A percentile compares a stretch with the other conserved stretches of the same genome.
Conservation (phyloP, 2,797 vertebrate genomes). For the Clangula hyemalis region DNA sequence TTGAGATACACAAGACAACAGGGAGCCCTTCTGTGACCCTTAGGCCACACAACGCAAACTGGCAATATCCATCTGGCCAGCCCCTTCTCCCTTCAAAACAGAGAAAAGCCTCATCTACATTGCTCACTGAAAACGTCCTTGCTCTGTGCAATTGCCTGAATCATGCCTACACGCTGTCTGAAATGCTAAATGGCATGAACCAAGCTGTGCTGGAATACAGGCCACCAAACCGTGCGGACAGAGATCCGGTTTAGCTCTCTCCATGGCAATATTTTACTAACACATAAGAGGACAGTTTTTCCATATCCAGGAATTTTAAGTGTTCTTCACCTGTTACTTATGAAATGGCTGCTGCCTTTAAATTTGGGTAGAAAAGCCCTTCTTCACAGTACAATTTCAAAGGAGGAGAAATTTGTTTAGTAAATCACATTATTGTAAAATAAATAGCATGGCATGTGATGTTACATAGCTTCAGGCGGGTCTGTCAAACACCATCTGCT, state of each 20-base stretch:
- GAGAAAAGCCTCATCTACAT: neutral
- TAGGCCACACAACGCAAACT: constrained; percentile 4
- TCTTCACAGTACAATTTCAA: neutral
- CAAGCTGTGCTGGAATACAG: neutral
- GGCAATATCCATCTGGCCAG: neutral
- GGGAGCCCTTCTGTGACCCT: constrained; percentile 27
- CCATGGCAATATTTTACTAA: neutral
- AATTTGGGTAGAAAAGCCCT: neutral
- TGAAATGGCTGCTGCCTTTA: neutral
- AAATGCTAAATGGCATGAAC: neutral
- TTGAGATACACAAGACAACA: neutral
- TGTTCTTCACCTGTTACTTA: neutral
- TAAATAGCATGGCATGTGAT: constrained; percentile 41
- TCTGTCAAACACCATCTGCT: constrained; percentile 75
- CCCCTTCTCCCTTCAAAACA: neutral
- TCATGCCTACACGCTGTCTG: neutral
- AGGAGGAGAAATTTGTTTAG: constrained; percentile 52
- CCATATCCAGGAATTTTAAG: neutral
- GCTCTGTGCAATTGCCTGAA: neutral
- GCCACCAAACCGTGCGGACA: neutral
- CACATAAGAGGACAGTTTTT: neutral
- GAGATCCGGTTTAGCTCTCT: neutral
- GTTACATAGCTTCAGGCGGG: constrained; percentile 56
- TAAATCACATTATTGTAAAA: constrained; percentile 68
- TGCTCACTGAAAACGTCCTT: neutral